Conservation (phyloP, 2,113 vertebrate species). For the Tychaedon coryphoeus region DNA sequence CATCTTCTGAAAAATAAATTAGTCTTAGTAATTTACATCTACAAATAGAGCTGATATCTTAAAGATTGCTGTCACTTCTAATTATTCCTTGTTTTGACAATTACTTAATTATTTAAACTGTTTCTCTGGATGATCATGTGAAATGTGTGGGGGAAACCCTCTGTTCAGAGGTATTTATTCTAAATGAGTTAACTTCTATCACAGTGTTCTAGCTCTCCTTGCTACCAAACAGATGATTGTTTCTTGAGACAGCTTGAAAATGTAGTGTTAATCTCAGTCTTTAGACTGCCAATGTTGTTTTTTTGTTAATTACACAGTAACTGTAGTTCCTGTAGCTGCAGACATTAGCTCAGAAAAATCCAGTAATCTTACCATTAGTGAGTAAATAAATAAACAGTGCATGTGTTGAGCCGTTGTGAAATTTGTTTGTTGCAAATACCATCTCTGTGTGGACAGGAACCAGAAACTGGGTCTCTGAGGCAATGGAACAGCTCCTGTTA, state of each 20-base stretch:
- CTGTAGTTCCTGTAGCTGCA: neutral
- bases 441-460: neutral
- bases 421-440: neutral
- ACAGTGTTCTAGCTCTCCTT: neutral
- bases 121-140: neutral
- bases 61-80: neutral
- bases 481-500: conserved; percentile 16
- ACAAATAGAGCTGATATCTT: neutral
- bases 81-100: neutral
- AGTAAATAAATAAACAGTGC: neutral
- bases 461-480: conserved; percentile 9
- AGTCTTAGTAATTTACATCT: neutral
- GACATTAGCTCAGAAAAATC: neutral
- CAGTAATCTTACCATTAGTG: neutral
- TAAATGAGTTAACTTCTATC: neutral
- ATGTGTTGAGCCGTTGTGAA: neutral
- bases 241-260: conserved; percentile 3
- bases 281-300: neutral
- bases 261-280: neutral
- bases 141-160: neutral
- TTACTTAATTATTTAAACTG: neutral
- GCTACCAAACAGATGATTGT: neutral
- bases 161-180: neutral
- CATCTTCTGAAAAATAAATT: neutral
- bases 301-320: neutral